phyloP scores from a whole-genome alignment of 2,113 vertebrate genomes.

The Epinephelus lanceolatus region DNA sequence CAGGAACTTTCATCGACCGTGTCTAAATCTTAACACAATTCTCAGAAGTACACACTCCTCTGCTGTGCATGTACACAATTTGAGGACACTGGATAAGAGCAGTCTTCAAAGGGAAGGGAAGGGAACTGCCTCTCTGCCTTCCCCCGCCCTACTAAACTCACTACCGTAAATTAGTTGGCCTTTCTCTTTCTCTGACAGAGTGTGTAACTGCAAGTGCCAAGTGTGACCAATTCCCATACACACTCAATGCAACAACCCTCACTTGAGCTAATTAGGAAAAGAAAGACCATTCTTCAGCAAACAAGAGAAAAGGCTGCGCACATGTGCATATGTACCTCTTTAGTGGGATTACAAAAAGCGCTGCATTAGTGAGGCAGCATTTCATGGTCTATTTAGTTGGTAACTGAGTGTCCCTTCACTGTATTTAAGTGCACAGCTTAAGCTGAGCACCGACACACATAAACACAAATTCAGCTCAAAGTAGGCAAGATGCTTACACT shows the following conservation, averaged over 20 bases:
- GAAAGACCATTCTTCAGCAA: slow-evolving; percentile 44
- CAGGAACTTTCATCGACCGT: neutral
- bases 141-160: slow-evolving; percentile 22
- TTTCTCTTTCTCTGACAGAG: slow-evolving; percentile 62
- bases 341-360: slow-evolving; percentile 35
- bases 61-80: neutral
- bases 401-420: slow-evolving; percentile 38
- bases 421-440: slow-evolving; percentile 53
- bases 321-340: slow-evolving; percentile 38
- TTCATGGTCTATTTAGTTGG: slow-evolving; percentile 61
- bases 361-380: slow-evolving; percentile 50
- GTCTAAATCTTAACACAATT: slow-evolving; percentile 4
- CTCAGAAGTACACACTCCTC: neutral
- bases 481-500: slow-evolving; percentile 39
- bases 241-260: slow-evolving; percentile 43
- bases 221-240: slow-evolving; percentile 71
- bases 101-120: slow-evolving; percentile 21
- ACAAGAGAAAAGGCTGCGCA: slow-evolving; percentile 28
- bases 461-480: slow-evolving; percentile 35
- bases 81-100: slow-evolving; percentile 28
- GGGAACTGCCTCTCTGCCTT: slow-evolving; percentile 1
- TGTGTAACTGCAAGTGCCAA: slow-evolving; percentile 65
- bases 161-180: slow-evolving; percentile 53
- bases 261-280: slow-evolving; percentile 59
- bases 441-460: slow-evolving; percentile 40